Evolutionary conservation across 2,888 invertebrate genomes (phyloP).

Genomic region (Noctuana brunneofusca): DNA sequence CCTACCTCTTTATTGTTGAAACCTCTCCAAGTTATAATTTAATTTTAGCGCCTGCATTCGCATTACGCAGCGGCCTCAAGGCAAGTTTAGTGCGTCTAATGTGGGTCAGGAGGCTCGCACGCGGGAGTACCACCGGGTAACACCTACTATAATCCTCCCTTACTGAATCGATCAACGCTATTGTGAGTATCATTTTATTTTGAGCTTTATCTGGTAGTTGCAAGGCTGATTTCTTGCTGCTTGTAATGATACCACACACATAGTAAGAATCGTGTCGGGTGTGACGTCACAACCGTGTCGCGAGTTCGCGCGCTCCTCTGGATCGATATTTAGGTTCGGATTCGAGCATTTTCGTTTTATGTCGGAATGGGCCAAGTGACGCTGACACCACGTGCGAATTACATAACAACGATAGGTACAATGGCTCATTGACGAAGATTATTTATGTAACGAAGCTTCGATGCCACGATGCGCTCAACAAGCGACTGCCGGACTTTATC

Average conservation of each 20-base stretch:
- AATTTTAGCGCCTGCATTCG: conserved; percentile 58
- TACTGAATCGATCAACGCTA: conserved; percentile 37
- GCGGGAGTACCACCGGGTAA: conserved; percentile 40
- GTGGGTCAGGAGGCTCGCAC: conserved; percentile 72
- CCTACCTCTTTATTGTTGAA: conserved; percentile 20
- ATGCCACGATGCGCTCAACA: conserved; percentile 50
- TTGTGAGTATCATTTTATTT: conserved; percentile 23
- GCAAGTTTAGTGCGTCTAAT: conserved; percentile 51
- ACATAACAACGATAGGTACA: conserved; percentile 68
- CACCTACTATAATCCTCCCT: conserved; percentile 38
- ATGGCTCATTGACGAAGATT: conserved; percentile 76
- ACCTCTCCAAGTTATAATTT: conserved; percentile 24
- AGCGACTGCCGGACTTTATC: conserved; percentile 37
- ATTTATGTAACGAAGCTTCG: conserved; percentile 57
- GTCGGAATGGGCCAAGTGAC: conserved; percentile 59
- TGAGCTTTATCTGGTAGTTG: conserved; percentile 36
- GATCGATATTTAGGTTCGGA: conserved; percentile 64
- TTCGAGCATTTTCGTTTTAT: conserved; percentile 58
- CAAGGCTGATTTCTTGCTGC: conserved; percentile 32
- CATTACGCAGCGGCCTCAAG: conserved; percentile 60
- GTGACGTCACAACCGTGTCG: conserved; percentile 76
- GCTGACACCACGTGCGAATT: conserved; percentile 73
- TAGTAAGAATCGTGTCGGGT: conserved; percentile 37
- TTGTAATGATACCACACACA: conserved; percentile 9
- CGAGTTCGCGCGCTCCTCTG: conserved; percentile 61